Evolutionary conservation across 2,888 invertebrate genomes (phyloP).

Genomic region (Drosophila paramelanica): DNA sequence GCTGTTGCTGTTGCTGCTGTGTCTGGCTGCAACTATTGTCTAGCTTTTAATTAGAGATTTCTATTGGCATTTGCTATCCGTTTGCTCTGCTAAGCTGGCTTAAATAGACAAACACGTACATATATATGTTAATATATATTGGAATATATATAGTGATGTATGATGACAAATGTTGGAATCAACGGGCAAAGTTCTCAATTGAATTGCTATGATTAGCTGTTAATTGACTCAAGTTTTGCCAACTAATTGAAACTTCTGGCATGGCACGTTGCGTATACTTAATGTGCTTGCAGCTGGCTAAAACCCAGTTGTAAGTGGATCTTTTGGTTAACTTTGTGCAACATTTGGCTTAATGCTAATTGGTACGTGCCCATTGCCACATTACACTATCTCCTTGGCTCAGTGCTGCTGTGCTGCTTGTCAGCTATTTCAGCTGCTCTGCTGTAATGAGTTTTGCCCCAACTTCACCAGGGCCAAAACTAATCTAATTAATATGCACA

Average conservation of each 20-base stretch:
- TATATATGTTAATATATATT: not conserved
- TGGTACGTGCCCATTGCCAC: slow-evolving; percentile 43
- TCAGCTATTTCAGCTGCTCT: slow-evolving; percentile 8
- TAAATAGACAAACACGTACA: not conserved
- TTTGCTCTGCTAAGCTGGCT: slow-evolving; percentile 20
- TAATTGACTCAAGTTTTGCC: slow-evolving; percentile 13
- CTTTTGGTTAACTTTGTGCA: slow-evolving; percentile 19
- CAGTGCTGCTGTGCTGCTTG: not conserved
- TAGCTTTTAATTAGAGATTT: slow-evolving; percentile 67
- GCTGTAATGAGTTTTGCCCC: slow-evolving; percentile 11
- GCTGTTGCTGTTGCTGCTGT: slow-evolving; percentile 2
- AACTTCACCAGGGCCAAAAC: slow-evolving; percentile 15
- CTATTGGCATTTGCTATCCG: slow-evolving; percentile 47
- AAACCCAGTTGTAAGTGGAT: slow-evolving; percentile 5
- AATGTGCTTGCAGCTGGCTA: slow-evolving; percentile 34
- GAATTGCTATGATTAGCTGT: slow-evolving; percentile 7
- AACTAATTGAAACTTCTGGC: slow-evolving; percentile 35
- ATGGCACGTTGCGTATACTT: slow-evolving; percentile 43
- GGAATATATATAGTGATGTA: not conserved
- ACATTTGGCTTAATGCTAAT: slow-evolving; percentile 39
- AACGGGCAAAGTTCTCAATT: slow-evolving; percentile 3
- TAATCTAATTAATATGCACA: slow-evolving; percentile 38
- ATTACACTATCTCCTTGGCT: slow-evolving; percentile 31
- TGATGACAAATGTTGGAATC: not conserved
- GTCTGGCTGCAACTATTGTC: slow-evolving; percentile 58